Evolutionary conservation across 2,797 vertebrate species (phyloP), one percentile per base, ranked within the genome.

Genomic region (Chromobotia macracanthus): DNA sequence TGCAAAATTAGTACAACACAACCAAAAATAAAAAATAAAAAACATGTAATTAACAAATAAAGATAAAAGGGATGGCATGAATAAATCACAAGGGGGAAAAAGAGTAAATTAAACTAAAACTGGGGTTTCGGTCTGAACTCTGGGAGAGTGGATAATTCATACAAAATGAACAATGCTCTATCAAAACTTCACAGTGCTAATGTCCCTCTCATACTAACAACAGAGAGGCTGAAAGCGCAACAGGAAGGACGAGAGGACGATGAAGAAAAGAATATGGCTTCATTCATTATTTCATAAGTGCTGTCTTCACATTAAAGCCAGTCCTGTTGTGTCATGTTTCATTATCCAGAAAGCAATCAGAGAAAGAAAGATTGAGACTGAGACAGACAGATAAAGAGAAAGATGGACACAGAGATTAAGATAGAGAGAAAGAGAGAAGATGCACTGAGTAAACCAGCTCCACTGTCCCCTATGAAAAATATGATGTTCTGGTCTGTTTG

Each of bases 151-250:
- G 83, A 87, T 84, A 28, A 77, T 63, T 19, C 85, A 90, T 91
- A 85, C 90, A 90, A 91, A 86, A 89, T 91, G 81, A 68, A 90
- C 65, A 78, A 83, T 12, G 72, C 28, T 4, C 51, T 75, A 92
- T 93, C 78, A 92, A 91, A 91, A 87, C 92, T 90, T 87, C 85
- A 92, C 88, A 79, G 75, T 80, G 77, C 84, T 89, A 88, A 91
- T 89, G 86, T 84, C 83, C 83, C 85, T 89, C 87, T 92, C 87
- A 90, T 82, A 76, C 81, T 80, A 19, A 76, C 51, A 67, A 79
- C 81, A 72, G 58, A 73, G 61, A 66, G 51, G 77, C 18, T 16
- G 18, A 25, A 68, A 80, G 72, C 2, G 18, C 16, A 46, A 21
- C 23, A 31, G 23, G 60, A 67, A 28, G 31, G 60, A 53, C 11